Conservation (phyloP, 1,140 invertebrate species). For the Stratiolaelaps scimitus region DNA sequence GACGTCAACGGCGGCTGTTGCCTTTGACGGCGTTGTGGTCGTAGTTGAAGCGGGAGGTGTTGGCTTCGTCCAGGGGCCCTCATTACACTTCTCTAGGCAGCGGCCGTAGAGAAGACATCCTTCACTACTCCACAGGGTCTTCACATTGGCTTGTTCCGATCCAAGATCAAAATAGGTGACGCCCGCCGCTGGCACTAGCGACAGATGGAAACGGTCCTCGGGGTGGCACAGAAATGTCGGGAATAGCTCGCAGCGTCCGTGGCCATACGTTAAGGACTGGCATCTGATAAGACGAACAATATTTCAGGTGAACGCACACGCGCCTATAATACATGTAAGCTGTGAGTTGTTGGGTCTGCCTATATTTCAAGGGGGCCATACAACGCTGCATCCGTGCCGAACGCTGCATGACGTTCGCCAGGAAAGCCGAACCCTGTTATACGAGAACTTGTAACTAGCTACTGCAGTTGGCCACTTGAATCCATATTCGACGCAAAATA, state of each 20-base stretch:
- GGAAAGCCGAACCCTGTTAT: too few species aligned
- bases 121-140: neutral
- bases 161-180: neutral
- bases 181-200: neutral
- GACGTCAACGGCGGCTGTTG: neutral
- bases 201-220: conserved; percentile 18
- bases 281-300: neutral
- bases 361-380: too few species aligned
- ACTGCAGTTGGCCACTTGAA: too few species aligned
- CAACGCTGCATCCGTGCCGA: too few species aligned
- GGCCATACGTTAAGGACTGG: conserved; percentile 1
- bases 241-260: neutral
- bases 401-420: too few species aligned
- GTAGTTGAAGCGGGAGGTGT: neutral
- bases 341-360: too few species aligned
- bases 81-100: conserved; percentile 7
- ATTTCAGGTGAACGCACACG: neutral
- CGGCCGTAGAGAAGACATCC: neutral
- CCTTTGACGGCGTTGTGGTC: neutral
- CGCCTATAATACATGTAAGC: too few species aligned
- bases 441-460: too few species aligned
- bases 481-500: neutral
- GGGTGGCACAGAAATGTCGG: conserved; percentile 14
- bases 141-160: neutral
- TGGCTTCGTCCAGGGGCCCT: neutral